A percentile compares a stretch with the other conserved stretches of the same genome.
phyloP scores from a whole-genome alignment of 2,113 vertebrate species.

The Odocoileus hemionus region DNA sequence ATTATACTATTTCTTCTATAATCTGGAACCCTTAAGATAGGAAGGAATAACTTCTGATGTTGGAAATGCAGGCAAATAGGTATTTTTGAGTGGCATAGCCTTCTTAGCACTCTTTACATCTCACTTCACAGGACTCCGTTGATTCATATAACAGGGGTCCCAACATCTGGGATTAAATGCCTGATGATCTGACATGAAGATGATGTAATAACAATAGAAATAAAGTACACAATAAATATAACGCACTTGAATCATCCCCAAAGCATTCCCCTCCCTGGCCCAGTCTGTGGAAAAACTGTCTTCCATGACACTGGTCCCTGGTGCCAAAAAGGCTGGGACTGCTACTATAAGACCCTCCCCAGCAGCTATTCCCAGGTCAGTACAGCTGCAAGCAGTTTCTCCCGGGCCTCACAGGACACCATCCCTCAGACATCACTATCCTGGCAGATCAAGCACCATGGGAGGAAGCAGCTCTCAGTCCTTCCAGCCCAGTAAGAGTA shows the following conservation, averaged over 20 bases:
- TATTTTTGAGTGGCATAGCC: background rate
- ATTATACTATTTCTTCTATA: background rate
- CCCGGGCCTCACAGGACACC: background rate
- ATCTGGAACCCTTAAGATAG: background rate
- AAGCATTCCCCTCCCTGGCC: background rate
- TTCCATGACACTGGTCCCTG: background rate
- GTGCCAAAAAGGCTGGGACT: background rate
- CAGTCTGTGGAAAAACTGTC: background rate
- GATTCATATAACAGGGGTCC: background rate
- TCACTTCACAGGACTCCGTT: background rate
- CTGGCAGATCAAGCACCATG: background rate
- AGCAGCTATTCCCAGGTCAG: background rate
- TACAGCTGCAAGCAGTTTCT: background rate
- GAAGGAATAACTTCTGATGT: background rate
- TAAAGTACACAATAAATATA: background rate
- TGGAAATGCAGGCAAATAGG: background rate
- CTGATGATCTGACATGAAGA: background rate
- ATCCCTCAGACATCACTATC: background rate
- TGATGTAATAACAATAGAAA: background rate
- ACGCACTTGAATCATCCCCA: background rate
- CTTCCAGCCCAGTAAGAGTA: slow-evolving; percentile 20
- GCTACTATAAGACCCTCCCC: background rate
- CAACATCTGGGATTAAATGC: background rate
- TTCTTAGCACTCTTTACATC: background rate
- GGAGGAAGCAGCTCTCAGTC: background rate